These are phyloP conservation scores for Nematolebias whitei DNA, from an alignment of 2,113 vertebrate genomes.

Conservation along the genomic window DNA sequence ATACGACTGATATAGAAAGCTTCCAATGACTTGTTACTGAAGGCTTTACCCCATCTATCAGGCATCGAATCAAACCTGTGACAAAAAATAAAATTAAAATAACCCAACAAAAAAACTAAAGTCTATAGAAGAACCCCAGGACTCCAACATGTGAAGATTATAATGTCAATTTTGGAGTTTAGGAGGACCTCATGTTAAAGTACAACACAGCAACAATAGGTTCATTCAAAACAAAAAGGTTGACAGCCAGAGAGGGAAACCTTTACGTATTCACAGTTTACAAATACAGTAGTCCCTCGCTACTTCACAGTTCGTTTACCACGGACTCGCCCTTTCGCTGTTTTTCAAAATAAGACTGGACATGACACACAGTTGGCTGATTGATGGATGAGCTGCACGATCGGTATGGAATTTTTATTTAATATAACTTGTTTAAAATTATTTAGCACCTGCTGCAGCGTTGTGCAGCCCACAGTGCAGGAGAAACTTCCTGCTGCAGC, in stretches of 20 bases:
- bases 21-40: conserved; percentile 8
- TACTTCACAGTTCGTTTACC: no score
- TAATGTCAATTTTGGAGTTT: conserved; percentile 50
- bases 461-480: no score
- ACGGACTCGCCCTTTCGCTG: no score
- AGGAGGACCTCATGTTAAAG: conserved; percentile 67
- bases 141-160: conserved; percentile 67
- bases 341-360: no score
- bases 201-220: conserved; percentile 64
- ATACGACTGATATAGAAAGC: background rate
- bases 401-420: no score
- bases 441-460: no score
- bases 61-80: conserved; percentile 7
- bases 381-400: no score
- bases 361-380: no score
- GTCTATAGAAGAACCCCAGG: conserved; percentile 53
- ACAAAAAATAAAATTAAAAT: background rate
- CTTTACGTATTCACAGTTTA: conserved; percentile 71
- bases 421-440: no score
- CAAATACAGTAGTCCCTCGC: no score
- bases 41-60: conserved; percentile 19
- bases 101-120: conserved; percentile 10
- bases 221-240: conserved; percentile 44
- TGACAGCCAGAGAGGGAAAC: conserved; percentile 46
- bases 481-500: no score